Base-by-base conservation (phyloP, 2,797 vertebrate species). In the Vespertilio murinus region DNA sequence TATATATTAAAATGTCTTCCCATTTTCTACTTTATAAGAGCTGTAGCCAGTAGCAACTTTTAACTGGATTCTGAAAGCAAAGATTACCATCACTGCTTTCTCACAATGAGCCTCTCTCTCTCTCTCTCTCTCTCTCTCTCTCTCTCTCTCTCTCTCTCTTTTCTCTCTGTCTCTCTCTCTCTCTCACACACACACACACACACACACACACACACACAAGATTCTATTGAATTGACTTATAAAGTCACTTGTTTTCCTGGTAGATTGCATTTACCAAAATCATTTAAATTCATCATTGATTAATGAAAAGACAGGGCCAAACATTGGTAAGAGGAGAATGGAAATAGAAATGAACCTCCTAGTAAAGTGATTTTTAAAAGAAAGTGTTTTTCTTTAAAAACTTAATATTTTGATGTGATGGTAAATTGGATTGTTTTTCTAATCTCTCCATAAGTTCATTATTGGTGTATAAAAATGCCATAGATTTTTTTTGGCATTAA, bases 181-280 rank as follows among this genome's bases (percentile, higher is more conserved):
- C 3, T 5, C 49, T 65, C 8, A 10, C 14, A n/a, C 7, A 33
- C 30, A 65, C 14, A 65, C 54, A 65, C 33, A 20, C 17, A 47
- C n/a, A 52, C 42, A 45, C 12, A 59, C 56, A 59, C 25, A 65
- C 20, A 20, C 18, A 49, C 22, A 35, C 42, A 38, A 67, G 14
- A 23, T 52, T 71, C 28, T 33, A 7, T 67, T 93, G 11, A 93
- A 74, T 8, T 52, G 49, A 69, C 28, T 70, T 56, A 25, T 40
- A 61, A 85, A 91, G 40, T n/a, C 25, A 33, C 5, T 71, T 42
- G 7, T 85, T 82, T 92, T 87, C 5, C 42, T 69, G 20, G 8
- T 88, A 42, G 23, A 8, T 56, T 92, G n/a, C 14, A 81, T 93
- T 84, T 40, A 61, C 33, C 20, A 59, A 90, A 94, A 91, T 11